A percentile compares a stretch with the other conserved stretches of the same genome.
These are phyloP conservation scores for Brachionichthys hirsutus DNA, from an alignment of 2,113 vertebrate species.

Conservation along the genomic window DNA sequence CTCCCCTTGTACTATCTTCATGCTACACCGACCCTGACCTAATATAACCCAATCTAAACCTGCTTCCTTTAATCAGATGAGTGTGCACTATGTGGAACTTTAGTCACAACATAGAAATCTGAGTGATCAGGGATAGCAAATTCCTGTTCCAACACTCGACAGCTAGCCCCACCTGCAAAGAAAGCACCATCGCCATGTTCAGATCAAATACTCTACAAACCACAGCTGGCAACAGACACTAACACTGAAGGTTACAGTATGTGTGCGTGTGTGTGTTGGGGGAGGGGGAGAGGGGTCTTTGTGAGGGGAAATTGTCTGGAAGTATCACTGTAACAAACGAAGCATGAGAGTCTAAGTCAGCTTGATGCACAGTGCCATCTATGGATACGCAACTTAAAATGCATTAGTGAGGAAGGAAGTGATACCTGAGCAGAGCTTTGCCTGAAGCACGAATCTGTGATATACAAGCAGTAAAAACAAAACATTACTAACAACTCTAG, in stretches of 20 bases:
- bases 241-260: slow-evolving; percentile 4
- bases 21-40: slow-evolving; percentile 47
- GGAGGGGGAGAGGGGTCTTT: too few species aligned
- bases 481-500: background rate
- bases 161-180: slow-evolving; percentile 32
- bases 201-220: slow-evolving; percentile 25
- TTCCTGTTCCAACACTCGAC: slow-evolving; percentile 44
- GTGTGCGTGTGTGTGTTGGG: too few species aligned
- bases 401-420: slow-evolving; percentile 30
- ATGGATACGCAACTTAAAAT: slow-evolving; percentile 70
- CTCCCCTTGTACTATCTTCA: slow-evolving; percentile 6
- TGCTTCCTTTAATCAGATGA: slow-evolving; percentile 53
- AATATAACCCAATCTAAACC: slow-evolving; percentile 50
- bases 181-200: slow-evolving; percentile 17
- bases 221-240: slow-evolving; percentile 32
- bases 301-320: slow-evolving; percentile 35
- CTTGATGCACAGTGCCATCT: slow-evolving; percentile 79
- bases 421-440: background rate
- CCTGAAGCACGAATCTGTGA: background rate
- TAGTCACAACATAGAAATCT: slow-evolving; percentile 62
- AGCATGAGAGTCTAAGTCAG: slow-evolving; percentile 26
- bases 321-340: slow-evolving; percentile 32
- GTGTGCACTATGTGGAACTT: slow-evolving; percentile 39
- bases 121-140: slow-evolving; percentile 39
- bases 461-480: background rate